A percentile compares a stretch with the other conserved stretches of the same genome.
phyloP scores from a whole-genome alignment of 2,797 vertebrate species.

The Karalla daura region DNA sequence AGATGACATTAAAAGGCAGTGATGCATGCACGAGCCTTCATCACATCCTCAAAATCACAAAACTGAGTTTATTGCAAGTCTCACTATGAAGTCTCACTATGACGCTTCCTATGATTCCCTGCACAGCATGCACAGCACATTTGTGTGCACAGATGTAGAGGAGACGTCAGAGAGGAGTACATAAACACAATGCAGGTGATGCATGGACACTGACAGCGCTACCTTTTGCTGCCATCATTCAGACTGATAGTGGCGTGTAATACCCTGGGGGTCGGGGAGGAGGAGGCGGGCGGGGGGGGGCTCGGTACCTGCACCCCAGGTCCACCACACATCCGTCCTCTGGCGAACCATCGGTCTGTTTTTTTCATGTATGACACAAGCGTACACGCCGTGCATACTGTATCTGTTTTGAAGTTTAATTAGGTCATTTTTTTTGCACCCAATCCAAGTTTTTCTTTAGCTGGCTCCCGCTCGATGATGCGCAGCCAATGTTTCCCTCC shows the following conservation, averaged over 20 bases:
- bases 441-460: slow-evolving; percentile 46
- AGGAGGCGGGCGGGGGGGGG: too few relatives aligned
- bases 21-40: too few relatives aligned
- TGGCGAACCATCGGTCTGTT: slow-evolving; percentile 19
- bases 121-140: too few relatives aligned
- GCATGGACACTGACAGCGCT: not conserved
- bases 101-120: too few relatives aligned
- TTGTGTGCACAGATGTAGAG: too few relatives aligned
- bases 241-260: not conserved
- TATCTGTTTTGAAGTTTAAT: slow-evolving; percentile 66
- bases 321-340: slow-evolving; percentile 3
- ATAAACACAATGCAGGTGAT: not conserved
- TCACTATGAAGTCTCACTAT: too few relatives aligned
- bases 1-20: too few relatives aligned
- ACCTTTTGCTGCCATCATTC: not conserved
- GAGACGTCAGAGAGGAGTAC: too few relatives aligned
- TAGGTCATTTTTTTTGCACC: slow-evolving; percentile 62
- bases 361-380: slow-evolving; percentile 8
- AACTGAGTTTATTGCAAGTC: too few relatives aligned
- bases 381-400: slow-evolving; percentile 50
- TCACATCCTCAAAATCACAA: too few relatives aligned
- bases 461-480: slow-evolving; percentile 40
- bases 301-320: slow-evolving; percentile 2
- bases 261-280: too few relatives aligned
- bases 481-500: slow-evolving; percentile 58